phyloP scores from a whole-genome alignment of 2,888 invertebrate species.

The Anoplius nigerrimus region DNA sequence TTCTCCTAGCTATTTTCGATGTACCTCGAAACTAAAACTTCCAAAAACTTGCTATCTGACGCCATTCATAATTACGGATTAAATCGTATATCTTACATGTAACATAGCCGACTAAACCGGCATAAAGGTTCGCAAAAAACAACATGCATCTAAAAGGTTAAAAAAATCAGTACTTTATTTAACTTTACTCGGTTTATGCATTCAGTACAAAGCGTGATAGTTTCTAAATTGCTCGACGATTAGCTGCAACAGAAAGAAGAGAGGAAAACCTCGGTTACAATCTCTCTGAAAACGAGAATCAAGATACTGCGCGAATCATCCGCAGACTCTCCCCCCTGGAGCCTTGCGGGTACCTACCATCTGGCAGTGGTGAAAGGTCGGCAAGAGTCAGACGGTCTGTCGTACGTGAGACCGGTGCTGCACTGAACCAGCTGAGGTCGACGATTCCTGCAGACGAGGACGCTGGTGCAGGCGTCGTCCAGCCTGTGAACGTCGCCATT shows the following conservation, averaged over 20 bases:
- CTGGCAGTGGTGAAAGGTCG: conserved; percentile 62
- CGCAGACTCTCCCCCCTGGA: too few species aligned
- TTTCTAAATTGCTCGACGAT: conserved; percentile 40
- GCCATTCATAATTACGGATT: too few species aligned
- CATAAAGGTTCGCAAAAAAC: too few species aligned
- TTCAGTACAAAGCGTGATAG: conserved; percentile 41
- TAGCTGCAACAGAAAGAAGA: conserved; percentile 52
- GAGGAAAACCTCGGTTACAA: conserved; percentile 6
- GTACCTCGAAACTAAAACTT: too few species aligned
- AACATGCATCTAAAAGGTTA: neutral
- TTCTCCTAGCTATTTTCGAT: too few species aligned
- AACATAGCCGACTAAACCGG: too few species aligned
- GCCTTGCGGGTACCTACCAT: conserved; percentile 53
- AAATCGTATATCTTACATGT: too few species aligned
- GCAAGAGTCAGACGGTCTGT: conserved; percentile 64
- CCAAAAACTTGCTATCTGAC: too few species aligned
- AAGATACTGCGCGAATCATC: neutral
- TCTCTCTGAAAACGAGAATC: conserved; percentile 7
- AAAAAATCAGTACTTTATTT: conserved; percentile 40
- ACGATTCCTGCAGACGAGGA: conserved; percentile 63
- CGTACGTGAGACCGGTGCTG: conserved; percentile 60
- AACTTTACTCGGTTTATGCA: conserved; percentile 32
- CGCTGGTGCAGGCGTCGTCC: conserved; percentile 63
- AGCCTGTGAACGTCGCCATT: conserved; percentile 64
- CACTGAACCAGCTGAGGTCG: conserved; percentile 65